A percentile compares a stretch with the other conserved stretches of the same genome.
phyloP scores from a whole-genome alignment of 2,888 invertebrate species.

The Disparrhopalites patrizii region DNA sequence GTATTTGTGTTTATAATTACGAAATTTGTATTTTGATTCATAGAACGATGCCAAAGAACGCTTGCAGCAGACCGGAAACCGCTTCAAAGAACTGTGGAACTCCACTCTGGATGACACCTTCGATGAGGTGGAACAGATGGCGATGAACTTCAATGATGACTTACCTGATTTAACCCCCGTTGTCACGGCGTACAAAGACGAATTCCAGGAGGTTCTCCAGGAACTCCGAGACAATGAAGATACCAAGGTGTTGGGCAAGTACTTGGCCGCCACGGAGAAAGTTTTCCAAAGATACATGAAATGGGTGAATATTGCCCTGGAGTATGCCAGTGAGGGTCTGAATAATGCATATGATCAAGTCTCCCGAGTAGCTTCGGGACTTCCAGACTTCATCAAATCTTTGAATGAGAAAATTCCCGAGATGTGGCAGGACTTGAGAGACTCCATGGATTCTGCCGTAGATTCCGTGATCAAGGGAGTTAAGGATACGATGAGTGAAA shows the following conservation, averaged over 20 bases:
- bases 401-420: constrained; percentile 26
- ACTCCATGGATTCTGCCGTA: constrained; percentile 51
- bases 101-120: constrained; percentile 55
- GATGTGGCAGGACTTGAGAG: constrained; percentile 26
- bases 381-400: neutral
- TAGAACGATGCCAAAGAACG: constrained; percentile 28
- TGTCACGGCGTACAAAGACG: constrained; percentile 61
- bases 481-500: constrained; percentile 48
- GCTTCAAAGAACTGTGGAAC: constrained; percentile 53
- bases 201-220: constrained; percentile 63
- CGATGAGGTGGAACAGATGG: constrained; percentile 55
- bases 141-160: constrained; percentile 57
- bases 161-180: constrained; percentile 60
- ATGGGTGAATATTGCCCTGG: neutral
- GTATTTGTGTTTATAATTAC: neutral
- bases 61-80: constrained; percentile 51
- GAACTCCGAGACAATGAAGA: constrained; percentile 69
- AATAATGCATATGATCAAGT: neutral
- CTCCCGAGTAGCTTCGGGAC: neutral
- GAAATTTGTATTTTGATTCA: neutral
- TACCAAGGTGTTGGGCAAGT: constrained; percentile 54
- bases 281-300: neutral
- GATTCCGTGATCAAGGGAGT: constrained; percentile 53
- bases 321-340: neutral
- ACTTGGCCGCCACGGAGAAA: neutral